These are phyloP conservation scores for Arion vulgaris DNA, from an alignment of 1,140 invertebrate species.

Conservation along the genomic window DNA sequence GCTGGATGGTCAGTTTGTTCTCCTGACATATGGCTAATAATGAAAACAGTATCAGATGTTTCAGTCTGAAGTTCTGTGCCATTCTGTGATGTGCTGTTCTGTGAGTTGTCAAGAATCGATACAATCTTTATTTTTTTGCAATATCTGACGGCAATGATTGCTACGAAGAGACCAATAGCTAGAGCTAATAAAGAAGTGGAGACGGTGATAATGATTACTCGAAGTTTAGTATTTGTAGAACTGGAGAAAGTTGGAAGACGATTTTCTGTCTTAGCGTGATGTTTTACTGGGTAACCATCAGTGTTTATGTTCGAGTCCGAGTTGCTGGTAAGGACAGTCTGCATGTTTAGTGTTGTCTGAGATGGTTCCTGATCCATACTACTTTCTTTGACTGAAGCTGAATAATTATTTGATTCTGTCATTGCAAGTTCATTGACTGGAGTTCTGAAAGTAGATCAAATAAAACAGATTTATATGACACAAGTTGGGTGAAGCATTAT, in stretches of 20 bases:
- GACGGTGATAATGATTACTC: constrained; percentile 8
- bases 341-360: not conserved
- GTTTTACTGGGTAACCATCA: not conserved
- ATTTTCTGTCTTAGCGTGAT: not conserved
- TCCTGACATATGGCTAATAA: constrained; percentile 14
- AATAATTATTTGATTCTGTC: too few relatives aligned
- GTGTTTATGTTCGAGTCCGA: not conserved
- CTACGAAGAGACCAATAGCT: constrained; percentile 5
- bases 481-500: too few relatives aligned
- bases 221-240: not conserved
- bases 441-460: too few relatives aligned
- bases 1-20: not conserved
- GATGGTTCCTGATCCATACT: not conserved
- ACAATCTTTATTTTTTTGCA: not conserved
- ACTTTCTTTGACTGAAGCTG: too few relatives aligned
- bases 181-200: not conserved
- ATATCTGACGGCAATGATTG: not conserved
- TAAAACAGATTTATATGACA: too few relatives aligned
- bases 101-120: not conserved
- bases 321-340: not conserved
- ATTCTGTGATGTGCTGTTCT: not conserved
- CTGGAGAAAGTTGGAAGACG: constrained; percentile 21
- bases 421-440: too few relatives aligned
- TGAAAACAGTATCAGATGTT: constrained; percentile 32
- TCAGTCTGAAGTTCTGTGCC: not conserved